A percentile compares a stretch with the other conserved stretches of the same genome.
These are phyloP conservation scores for Phylloscopus collybita DNA, from an alignment of 2,797 vertebrate species.

Conservation along the genomic window DNA sequence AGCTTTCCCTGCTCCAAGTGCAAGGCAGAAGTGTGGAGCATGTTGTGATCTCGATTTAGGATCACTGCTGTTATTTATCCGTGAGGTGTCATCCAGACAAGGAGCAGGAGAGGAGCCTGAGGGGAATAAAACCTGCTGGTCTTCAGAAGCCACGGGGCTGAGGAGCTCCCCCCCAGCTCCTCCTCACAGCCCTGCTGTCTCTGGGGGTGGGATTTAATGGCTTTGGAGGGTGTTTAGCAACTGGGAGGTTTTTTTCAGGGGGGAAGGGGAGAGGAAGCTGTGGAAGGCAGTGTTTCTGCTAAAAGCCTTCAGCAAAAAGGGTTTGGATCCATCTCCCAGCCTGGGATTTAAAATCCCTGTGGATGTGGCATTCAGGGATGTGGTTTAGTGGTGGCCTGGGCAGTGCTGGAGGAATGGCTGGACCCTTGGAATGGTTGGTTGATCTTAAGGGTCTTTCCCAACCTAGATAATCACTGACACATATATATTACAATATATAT, in stretches of 20 bases:
- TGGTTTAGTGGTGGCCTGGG: background rate
- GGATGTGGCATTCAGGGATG: background rate
- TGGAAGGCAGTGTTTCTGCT: background rate
- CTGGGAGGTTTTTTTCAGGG: fast-evolving
- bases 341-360: fast-evolving
- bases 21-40: background rate
- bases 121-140: background rate
- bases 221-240: background rate
- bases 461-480: background rate
- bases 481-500: no score
- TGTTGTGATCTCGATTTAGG: conserved; percentile 2
- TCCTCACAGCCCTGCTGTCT: fast-evolving
- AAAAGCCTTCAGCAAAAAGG: background rate
- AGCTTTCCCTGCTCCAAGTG: background rate
- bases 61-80: background rate
- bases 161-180: background rate
- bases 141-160: background rate
- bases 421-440: background rate
- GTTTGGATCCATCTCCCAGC: background rate
- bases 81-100: background rate
- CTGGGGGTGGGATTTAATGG: background rate
- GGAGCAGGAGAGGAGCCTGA: background rate
- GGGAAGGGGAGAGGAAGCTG: background rate
- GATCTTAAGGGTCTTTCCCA: background rate
- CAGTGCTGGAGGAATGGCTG: background rate